Evolutionary conservation across 2,888 invertebrate species (phyloP).

Genomic region (Cloeon dipterum): DNA sequence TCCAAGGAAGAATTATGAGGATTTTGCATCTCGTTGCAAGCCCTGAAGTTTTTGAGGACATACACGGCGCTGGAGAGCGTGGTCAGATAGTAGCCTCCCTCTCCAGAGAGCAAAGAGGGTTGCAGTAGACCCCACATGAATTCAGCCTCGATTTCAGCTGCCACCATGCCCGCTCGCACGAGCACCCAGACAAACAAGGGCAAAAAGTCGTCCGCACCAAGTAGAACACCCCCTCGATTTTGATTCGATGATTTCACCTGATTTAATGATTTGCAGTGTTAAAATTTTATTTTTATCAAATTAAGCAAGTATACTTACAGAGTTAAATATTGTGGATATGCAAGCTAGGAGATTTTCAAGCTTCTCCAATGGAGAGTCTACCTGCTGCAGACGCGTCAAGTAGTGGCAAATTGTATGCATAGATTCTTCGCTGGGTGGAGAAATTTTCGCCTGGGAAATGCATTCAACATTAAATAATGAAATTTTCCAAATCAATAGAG

Average conservation of each 20-base stretch:
- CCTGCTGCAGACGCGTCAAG: slow-evolving; percentile 64
- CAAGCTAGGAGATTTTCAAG: slow-evolving; percentile 75
- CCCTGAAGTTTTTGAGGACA: slow-evolving; percentile 47
- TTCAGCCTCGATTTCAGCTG: slow-evolving; percentile 86
- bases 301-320: slow-evolving; percentile 22
- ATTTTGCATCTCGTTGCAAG: slow-evolving; percentile 8
- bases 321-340: slow-evolving; percentile 69
- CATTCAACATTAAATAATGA: background rate
- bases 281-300: too few species aligned
- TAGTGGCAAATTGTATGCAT: slow-evolving; percentile 55
- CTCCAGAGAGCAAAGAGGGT: slow-evolving; percentile 60
- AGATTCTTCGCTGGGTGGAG: slow-evolving; percentile 49
- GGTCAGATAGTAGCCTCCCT: slow-evolving; percentile 87
- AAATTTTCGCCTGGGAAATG: slow-evolving; percentile 34
- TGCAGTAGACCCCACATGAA: slow-evolving; percentile 89
- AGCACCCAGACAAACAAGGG: slow-evolving; percentile 82
- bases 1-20: slow-evolving; percentile 15
- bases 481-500: background rate
- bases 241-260: slow-evolving; percentile 43
- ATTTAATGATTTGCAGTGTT: background rate
- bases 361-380: slow-evolving; percentile 82
- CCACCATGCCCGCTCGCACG: slow-evolving; percentile 69
- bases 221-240: slow-evolving; percentile 22
- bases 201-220: slow-evolving; percentile 74
- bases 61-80: slow-evolving; percentile 83